Conservation (phyloP, 2,888 invertebrate species). For the Halocaridina rubra region DNA sequence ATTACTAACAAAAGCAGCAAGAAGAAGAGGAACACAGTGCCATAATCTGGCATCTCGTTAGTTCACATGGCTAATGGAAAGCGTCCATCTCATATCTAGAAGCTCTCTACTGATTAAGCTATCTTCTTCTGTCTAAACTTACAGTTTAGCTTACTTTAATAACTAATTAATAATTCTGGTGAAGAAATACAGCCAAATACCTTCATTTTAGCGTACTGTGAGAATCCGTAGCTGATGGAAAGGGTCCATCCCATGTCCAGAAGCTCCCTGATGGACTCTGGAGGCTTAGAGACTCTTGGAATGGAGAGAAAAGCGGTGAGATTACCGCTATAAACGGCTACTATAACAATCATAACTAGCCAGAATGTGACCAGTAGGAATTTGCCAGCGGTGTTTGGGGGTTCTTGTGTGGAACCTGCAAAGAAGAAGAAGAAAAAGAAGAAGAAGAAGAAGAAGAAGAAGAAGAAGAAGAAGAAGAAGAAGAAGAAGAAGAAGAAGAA, state of each 20-base stretch:
- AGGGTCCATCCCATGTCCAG: not conserved
- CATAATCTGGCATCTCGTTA: not conserved
- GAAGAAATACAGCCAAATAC: not conserved
- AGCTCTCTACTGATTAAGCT: not conserved
- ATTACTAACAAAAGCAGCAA: too few species aligned
- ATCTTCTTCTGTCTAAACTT: not conserved
- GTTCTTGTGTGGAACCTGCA: too few species aligned
- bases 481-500: too few species aligned
- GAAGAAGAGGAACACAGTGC: too few species aligned
- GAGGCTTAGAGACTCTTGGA: not conserved
- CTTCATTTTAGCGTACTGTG: not conserved
- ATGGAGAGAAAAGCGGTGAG: constrained; percentile 7
- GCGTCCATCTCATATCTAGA: not conserved
- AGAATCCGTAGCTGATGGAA: not conserved
- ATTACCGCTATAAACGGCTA: not conserved
- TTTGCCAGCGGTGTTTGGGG: too few species aligned
- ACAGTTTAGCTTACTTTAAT: not conserved
- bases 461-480: too few species aligned
- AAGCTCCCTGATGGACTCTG: not conserved
- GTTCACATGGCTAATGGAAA: not conserved
- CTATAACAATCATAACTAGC: not conserved
- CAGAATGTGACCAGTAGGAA: not conserved
- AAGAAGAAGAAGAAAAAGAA: too few species aligned
- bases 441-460: too few species aligned
- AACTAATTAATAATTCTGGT: not conserved